phyloP scores from a whole-genome alignment of 2,888 invertebrate genomes.

The Drosophila putrida region DNA sequence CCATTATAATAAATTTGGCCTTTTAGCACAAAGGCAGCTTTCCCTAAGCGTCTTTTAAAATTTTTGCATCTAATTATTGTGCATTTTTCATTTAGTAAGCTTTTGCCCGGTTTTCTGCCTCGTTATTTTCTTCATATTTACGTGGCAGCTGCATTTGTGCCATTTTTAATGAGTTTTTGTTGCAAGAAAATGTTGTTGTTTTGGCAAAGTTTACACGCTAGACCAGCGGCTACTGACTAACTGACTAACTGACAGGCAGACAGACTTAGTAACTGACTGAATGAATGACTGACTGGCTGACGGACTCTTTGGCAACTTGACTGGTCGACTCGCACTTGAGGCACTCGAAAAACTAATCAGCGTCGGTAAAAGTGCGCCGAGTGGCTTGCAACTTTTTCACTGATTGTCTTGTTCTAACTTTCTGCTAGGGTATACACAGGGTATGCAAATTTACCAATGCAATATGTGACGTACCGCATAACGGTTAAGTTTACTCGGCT shows the following conservation, averaged over 20 bases:
- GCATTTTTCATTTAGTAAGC: constrained; percentile 58
- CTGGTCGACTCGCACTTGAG: constrained; percentile 66
- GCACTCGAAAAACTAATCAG: constrained; percentile 79
- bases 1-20: constrained; percentile 21
- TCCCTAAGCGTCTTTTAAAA: constrained; percentile 54
- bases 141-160: constrained; percentile 67
- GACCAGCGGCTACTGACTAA: constrained; percentile 51
- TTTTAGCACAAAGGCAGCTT: constrained; percentile 31
- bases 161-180: constrained; percentile 76
- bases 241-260: constrained; percentile 35
- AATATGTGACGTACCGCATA: neutral
- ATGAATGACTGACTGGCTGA: constrained; percentile 39
- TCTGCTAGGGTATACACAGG: neutral
- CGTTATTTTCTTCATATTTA: constrained; percentile 54
- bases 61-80: constrained; percentile 72
- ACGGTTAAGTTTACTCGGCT: neutral
- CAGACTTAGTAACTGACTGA: constrained; percentile 39
- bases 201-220: constrained; percentile 61
- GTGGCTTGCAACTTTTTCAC: constrained; percentile 54
- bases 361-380: constrained; percentile 53
- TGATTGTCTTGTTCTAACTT: constrained; percentile 40
- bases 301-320: constrained; percentile 52
- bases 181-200: constrained; percentile 51
- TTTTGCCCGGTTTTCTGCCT: constrained; percentile 24
- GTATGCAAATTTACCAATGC: neutral